Percentiles rank a stretch among this genome's conserved stretches.
phyloP scores from a whole-genome alignment of 2,888 invertebrate species.

The Oasisia sp. region DNA sequence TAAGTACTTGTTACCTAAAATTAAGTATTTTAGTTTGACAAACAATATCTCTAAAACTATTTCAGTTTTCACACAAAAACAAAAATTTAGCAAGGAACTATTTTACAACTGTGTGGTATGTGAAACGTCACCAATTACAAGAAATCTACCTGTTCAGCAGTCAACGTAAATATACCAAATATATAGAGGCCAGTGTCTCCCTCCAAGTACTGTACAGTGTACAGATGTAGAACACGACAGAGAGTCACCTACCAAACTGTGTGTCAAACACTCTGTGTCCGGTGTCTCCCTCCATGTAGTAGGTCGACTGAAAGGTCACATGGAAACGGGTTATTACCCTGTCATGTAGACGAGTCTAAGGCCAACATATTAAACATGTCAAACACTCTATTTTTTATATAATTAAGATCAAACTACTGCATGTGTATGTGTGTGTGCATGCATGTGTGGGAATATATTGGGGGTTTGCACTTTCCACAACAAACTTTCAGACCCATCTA shows the following conservation, averaged over 20 bases:
- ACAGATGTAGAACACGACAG: too few species aligned
- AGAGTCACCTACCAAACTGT: constrained; percentile 63
- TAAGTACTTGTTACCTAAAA: too few species aligned
- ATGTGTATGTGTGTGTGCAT: too few species aligned
- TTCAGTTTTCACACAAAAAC: neutral
- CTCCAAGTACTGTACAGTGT: too few species aligned
- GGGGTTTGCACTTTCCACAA: too few species aligned
- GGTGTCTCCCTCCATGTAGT: constrained; percentile 91
- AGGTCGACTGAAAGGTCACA: constrained; percentile 74
- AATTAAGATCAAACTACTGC: too few species aligned
- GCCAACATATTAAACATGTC: neutral
- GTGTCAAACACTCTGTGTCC: constrained; percentile 87
- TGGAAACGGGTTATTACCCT: neutral
- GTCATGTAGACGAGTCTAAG: too few species aligned
- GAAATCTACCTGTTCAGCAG: neutral
- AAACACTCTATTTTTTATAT: neutral
- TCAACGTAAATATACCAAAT: too few species aligned
- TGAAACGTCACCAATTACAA: neutral
- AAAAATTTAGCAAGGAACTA: neutral
- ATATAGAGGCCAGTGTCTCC: too few species aligned
- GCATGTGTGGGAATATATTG: too few species aligned
- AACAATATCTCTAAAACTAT: neutral
- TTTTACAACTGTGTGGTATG: neutral
- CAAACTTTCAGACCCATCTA: too few species aligned
- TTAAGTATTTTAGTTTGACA: neutral